Evolutionary conservation across 64 coral and sea anemone species (phyloP), one percentile per base, ranked within the genome.

Genomic region (Dendrophyllia cribrosa): DNA sequence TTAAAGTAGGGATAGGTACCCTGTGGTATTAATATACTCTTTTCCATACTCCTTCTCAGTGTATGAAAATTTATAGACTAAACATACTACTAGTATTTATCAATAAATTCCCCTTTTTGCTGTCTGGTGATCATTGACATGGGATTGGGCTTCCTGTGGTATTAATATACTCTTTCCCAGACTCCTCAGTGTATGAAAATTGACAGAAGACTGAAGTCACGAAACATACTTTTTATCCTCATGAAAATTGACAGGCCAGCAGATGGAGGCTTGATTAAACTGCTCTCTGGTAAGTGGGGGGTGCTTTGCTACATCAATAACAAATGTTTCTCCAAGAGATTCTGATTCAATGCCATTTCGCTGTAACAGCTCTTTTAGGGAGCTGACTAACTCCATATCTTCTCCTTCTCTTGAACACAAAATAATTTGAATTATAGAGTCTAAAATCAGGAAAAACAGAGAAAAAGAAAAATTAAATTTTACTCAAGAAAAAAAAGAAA

Each of bases 221-320:
- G 0, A 3, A 15, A 43, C 97, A 94, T 89, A 99, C 97, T 94
- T 85, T 91, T 99, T 99, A 16, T 99, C 94, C 64, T 99, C 97
- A 79, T 94, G 97, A 75, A 96, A 99, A 78, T 87, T 91, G 16
- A 87, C 89, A 51, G 97, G 97, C 97, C 97, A 99, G 48, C 93
- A 43, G 75, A 85, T 79, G 12, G 97, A 93, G 43, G 91, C 94
- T 66, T 99, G 78, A 25, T 88, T 67, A 76, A 91, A 99, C 72
- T 99, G 97, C 21, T 88, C 63, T 76, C 94, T 96, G 43, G 97
- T 99, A 7, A 96, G 45, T 70, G 97, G 94, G 48, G 78, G 84
- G 16, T 91, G 63, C 79, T 88, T 99, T 21, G 97, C 91, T 7
- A 99, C 94, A 81, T 76, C 25, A 15, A 49, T 63, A 26, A 93